phyloP scores from a whole-genome alignment of 2,797 vertebrate genomes.

The Ceryle rudis region DNA sequence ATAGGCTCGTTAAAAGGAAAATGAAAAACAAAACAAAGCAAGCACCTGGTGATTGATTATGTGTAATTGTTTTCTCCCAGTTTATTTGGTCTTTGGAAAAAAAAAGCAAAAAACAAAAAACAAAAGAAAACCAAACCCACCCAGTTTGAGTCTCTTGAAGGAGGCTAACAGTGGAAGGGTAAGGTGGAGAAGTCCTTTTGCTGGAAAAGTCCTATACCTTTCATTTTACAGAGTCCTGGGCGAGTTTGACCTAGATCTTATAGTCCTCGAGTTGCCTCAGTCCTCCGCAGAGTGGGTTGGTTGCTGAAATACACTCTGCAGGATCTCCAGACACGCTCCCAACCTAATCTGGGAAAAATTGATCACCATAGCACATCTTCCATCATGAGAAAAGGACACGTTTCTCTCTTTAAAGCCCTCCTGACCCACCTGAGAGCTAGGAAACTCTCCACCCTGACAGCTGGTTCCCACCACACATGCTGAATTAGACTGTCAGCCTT shows the following conservation, averaged over 20 bases:
- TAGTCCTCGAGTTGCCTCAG: neutral
- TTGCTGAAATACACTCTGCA: neutral
- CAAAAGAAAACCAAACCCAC: neutral
- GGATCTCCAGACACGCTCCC: neutral
- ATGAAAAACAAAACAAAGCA: fast-evolving
- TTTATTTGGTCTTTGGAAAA: neutral
- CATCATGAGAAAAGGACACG: fast-evolving
- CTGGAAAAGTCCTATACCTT: neutral
- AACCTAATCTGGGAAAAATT: fast-evolving
- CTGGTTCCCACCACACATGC: neutral
- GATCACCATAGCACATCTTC: fast-evolving
- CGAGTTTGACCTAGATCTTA: neutral
- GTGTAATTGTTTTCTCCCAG: neutral
- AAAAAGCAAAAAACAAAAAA: neutral
- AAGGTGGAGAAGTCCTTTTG: neutral
- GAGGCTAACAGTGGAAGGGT: neutral
- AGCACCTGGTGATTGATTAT: neutral
- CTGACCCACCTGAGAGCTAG: neutral
- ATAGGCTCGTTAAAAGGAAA: neutral
- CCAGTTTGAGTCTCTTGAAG: neutral
- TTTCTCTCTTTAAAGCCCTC: neutral
- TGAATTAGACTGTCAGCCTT: neutral
- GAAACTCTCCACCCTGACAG: neutral
- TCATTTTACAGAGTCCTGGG: neutral
- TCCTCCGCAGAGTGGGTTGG: neutral